Conservation (phyloP, 2,797 vertebrate species). For the Mus caroli region DNA sequence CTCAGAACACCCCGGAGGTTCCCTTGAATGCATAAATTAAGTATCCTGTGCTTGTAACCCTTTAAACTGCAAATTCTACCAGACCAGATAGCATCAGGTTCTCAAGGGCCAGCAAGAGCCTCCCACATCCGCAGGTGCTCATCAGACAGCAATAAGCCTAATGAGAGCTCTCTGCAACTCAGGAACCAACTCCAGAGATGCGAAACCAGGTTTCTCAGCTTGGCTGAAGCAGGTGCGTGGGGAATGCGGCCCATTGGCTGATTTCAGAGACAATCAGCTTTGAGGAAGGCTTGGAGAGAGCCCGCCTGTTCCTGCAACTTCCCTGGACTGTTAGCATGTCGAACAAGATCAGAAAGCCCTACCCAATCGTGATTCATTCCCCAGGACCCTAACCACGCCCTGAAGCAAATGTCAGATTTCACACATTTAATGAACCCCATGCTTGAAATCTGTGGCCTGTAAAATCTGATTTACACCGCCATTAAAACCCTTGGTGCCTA, state of each 20-base stretch:
- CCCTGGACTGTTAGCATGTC: background rate
- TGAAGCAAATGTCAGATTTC: constrained; percentile 88
- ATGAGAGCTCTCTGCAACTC: no score
- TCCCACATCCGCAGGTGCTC: background rate
- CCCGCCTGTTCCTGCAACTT: constrained; percentile 43
- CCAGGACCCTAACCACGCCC: constrained; percentile 84
- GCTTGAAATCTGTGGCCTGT: constrained; percentile 88
- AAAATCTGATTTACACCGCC: constrained; percentile 90
- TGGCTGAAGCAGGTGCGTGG: background rate
- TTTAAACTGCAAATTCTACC: background rate
- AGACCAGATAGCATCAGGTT: background rate
- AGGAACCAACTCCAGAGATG: background rate
- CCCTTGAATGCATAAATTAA: background rate
- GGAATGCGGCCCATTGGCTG: no score
- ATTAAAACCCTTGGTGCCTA: constrained; percentile 87
- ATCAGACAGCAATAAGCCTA: background rate
- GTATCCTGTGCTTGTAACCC: background rate
- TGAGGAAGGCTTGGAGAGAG: background rate
- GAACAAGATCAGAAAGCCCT: constrained; percentile 83
- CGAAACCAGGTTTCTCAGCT: background rate
- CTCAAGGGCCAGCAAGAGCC: background rate
- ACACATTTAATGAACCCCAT: constrained; percentile 91
- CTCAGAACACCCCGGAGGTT: background rate
- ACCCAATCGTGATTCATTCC: constrained; percentile 87
- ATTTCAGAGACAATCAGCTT: background rate